Percentiles rank a stretch among this genome's conserved stretches.
phyloP scores from a whole-genome alignment of 1,140 invertebrate genomes.

The Zaprionus africanus region DNA sequence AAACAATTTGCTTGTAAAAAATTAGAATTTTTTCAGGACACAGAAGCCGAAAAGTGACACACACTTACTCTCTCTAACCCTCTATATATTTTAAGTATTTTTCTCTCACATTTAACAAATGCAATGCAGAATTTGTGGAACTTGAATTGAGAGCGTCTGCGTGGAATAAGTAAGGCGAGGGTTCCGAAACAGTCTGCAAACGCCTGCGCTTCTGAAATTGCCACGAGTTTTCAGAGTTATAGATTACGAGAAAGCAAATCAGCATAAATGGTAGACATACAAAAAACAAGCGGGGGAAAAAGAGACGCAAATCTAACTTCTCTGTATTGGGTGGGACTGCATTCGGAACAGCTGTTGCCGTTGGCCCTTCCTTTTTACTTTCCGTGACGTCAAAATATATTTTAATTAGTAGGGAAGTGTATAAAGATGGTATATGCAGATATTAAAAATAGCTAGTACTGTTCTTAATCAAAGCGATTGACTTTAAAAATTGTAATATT shows the following conservation, averaged over 20 bases:
- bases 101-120: not conserved
- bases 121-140: not conserved
- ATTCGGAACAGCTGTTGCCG: slow-evolving; percentile 7
- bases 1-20: no score
- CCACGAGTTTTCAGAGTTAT: not conserved
- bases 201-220: not conserved
- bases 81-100: not conserved
- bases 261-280: not conserved
- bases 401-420: not conserved
- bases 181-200: not conserved
- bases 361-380: not conserved
- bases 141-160: not conserved
- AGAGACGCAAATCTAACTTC: not conserved
- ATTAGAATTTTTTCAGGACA: no score
- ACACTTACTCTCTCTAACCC: not conserved
- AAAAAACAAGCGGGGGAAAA: not conserved
- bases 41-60: not conserved
- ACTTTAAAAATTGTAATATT: no score
- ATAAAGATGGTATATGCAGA: no score
- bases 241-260: not conserved
- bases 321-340: slow-evolving; percentile 5
- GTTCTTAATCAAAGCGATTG: no score
- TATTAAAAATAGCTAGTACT: no score
- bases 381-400: not conserved
- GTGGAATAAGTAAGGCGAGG: not conserved